Percentiles rank a stretch among this genome's conserved stretches.
phyloP scores from a whole-genome alignment of 2,888 invertebrate species.

The Gandaritis pyraliata region DNA sequence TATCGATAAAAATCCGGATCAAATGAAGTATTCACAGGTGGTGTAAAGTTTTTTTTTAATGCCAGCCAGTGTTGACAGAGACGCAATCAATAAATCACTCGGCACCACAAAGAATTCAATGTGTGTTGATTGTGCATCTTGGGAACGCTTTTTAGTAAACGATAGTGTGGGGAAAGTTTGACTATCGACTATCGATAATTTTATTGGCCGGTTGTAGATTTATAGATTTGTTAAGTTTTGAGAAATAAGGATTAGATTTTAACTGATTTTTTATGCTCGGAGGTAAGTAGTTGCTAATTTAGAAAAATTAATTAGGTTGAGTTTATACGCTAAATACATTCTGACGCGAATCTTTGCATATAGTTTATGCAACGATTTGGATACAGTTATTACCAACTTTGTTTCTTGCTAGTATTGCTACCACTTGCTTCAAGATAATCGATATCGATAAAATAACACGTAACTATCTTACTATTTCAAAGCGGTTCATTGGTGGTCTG shows the following conservation, averaged over 20 bases:
- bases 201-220: no score
- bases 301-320: no score
- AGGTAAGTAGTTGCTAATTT: no score
- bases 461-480: slow-evolving; percentile 49
- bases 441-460: slow-evolving; percentile 46
- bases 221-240: no score
- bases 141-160: slow-evolving; percentile 75
- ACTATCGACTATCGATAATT: slow-evolving; percentile 36
- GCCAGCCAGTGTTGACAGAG: slow-evolving; percentile 81
- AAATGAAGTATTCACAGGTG: slow-evolving; percentile 82
- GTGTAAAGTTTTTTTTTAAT: slow-evolving; percentile 60
- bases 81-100: slow-evolving; percentile 84
- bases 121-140: slow-evolving; percentile 83
- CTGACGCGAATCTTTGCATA: no score
- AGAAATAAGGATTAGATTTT: no score
- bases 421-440: no score
- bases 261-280: no score
- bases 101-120: slow-evolving; percentile 79
- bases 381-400: no score
- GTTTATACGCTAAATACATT: no score
- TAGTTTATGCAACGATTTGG: no score
- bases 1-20: slow-evolving; percentile 84
- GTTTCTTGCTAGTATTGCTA: no score
- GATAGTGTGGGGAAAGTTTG: slow-evolving; percentile 57
- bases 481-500: slow-evolving; percentile 79